Conservation (phyloP, 2,797 vertebrate genomes). For the Falco berigora region DNA sequence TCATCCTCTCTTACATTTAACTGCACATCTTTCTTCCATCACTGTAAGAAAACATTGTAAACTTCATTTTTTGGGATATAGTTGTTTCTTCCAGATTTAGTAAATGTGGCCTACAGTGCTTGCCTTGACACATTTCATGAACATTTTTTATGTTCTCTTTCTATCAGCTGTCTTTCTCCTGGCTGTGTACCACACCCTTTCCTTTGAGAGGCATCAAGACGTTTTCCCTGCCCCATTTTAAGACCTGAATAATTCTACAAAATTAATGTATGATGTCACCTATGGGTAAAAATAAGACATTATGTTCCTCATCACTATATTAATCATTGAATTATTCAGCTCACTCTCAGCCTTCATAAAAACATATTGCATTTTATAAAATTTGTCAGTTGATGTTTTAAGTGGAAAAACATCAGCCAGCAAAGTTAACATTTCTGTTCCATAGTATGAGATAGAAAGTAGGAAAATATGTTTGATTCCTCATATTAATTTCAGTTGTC, state of each 20-base stretch:
- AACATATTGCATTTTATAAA: neutral
- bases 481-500: neutral
- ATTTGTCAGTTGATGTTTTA: constrained; percentile 1
- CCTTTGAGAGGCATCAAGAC: constrained; percentile 42
- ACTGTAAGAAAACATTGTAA: neutral
- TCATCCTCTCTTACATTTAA: neutral
- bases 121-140: constrained; percentile 40
- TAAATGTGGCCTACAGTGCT: neutral
- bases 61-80: neutral
- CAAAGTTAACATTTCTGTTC: constrained; percentile 1
- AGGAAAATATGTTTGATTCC: neutral
- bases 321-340: constrained; percentile 38
- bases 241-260: constrained; percentile 46
- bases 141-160: constrained; percentile 30
- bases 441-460: neutral
- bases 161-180: constrained; percentile 44
- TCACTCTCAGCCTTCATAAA: neutral
- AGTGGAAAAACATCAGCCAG: neutral
- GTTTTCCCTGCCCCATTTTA: constrained; percentile 32
- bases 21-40: neutral
- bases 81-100: constrained; percentile 13
- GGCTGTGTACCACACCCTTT: constrained; percentile 14
- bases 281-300: constrained; percentile 34
- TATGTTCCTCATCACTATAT: constrained; percentile 24
- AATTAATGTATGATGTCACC: constrained; percentile 39